Evolutionary conservation across 2,113 vertebrate genomes (phyloP).

Genomic region (Ammodramus savannarum): DNA sequence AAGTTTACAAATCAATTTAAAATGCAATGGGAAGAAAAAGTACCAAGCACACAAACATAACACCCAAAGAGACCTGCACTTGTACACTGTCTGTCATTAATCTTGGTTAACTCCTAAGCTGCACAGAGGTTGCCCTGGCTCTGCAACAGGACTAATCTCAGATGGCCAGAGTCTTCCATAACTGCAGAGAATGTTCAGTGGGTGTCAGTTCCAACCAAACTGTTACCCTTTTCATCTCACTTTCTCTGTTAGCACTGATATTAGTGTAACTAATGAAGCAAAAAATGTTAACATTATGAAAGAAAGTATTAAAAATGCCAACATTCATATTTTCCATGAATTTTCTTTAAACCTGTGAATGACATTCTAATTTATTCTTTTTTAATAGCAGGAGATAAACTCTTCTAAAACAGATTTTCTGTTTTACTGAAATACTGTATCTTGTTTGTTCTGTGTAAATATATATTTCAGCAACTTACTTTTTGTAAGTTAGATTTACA

Average conservation of each 20-base stretch:
- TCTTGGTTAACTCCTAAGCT: not conserved
- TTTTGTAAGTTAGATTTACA: not conserved
- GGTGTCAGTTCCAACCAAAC: not conserved
- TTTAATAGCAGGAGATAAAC: not conserved
- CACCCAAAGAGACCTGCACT: not conserved
- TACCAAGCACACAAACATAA: not conserved
- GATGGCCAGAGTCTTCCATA: not conserved
- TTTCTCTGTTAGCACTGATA: not conserved
- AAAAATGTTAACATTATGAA: not conserved
- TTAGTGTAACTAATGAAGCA: not conserved
- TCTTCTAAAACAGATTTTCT: not conserved
- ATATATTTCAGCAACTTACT: not conserved
- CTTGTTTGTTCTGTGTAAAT: not conserved
- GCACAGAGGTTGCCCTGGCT: not conserved
- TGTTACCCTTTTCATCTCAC: accelerated
- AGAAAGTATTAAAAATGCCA: not conserved
- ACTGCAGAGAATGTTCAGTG: not conserved
- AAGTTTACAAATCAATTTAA: not conserved
- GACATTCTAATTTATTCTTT: not conserved
- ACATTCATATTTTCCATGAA: not conserved
- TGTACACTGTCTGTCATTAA: not conserved
- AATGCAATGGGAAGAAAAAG: not conserved
- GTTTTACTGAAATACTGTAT: not conserved
- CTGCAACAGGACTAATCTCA: not conserved
- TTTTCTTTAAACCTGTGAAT: not conserved